Evolutionary conservation across 1,140 invertebrate genomes (phyloP).

Genomic region (Saxidomus purpurata): DNA sequence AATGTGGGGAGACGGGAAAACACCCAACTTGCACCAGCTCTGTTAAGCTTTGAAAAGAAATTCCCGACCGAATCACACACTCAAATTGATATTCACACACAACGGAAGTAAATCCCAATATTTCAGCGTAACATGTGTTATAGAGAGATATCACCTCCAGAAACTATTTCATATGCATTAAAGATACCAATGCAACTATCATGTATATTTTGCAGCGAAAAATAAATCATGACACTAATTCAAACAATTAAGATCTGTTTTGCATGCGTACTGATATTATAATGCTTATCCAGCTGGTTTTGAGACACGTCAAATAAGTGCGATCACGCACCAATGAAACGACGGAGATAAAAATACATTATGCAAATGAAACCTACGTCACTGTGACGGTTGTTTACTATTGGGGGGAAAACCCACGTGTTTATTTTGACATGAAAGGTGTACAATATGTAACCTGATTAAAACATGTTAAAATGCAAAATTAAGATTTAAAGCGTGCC

Average conservation of each 20-base stretch:
- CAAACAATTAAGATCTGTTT: background rate
- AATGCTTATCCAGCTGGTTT: constrained; percentile 50
- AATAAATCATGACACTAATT: background rate
- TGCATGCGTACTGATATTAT: constrained; percentile 60
- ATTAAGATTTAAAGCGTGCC: too few species aligned
- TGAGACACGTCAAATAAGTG: constrained; percentile 55
- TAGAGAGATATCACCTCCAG: background rate
- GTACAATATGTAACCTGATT: too few species aligned
- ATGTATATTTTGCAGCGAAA: background rate
- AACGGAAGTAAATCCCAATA: constrained; percentile 55
- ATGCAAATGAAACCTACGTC: constrained; percentile 64
- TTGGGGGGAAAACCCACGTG: constrained; percentile 49
- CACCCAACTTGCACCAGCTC: constrained; percentile 53
- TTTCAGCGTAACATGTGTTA: constrained; percentile 17
- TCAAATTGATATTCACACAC: constrained; percentile 15
- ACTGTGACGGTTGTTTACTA: constrained; percentile 66
- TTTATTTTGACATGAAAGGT: constrained; percentile 7
- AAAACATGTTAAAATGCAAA: too few species aligned
- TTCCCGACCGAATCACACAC: constrained; percentile 46
- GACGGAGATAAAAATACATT: constrained; percentile 41
- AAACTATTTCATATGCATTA: background rate
- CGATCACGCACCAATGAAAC: constrained; percentile 46
- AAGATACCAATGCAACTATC: background rate
- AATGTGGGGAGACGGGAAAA: constrained; percentile 49
- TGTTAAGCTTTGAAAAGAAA: constrained; percentile 61